These are phyloP conservation scores for Urocyon cinereoargenteus DNA, from an alignment of 2,797 vertebrate species.

Conservation along the genomic window DNA sequence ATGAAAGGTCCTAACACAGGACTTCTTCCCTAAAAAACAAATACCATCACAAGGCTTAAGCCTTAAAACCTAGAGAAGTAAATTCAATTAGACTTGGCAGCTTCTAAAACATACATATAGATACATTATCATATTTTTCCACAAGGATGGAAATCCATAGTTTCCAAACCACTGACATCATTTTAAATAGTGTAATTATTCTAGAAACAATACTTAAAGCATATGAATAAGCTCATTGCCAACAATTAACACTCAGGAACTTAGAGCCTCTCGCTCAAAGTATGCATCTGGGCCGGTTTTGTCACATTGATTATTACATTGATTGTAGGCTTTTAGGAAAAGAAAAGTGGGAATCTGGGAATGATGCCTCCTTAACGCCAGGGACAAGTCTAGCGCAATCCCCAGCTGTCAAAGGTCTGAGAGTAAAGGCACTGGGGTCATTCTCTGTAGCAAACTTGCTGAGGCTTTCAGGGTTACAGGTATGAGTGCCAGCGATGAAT, in stretches of 20 bases:
- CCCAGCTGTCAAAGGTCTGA: background rate
- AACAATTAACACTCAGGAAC: background rate
- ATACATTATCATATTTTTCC: background rate
- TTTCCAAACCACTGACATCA: background rate
- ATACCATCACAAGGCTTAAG: background rate
- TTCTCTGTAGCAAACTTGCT: background rate
- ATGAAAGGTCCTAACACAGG: background rate
- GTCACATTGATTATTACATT: background rate
- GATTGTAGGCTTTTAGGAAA: background rate
- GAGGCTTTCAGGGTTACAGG: background rate
- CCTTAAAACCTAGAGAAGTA: background rate
- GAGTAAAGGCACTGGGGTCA: background rate
- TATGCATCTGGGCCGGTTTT: background rate
- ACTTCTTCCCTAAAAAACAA: background rate
- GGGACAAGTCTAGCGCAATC: background rate
- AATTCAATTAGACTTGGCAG: background rate
- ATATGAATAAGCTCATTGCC: background rate
- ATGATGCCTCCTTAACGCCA: background rate
- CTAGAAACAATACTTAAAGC: background rate
- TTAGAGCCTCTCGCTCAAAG: background rate
- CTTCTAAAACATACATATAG: background rate
- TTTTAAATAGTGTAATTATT: background rate
- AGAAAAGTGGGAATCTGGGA: background rate
- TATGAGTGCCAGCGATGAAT: background rate
- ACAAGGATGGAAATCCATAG: background rate